Evolutionary conservation across 1,140 invertebrate species (phyloP), one percentile per base, ranked within the genome.

Genomic region (Philotrypesis tridentata): DNA sequence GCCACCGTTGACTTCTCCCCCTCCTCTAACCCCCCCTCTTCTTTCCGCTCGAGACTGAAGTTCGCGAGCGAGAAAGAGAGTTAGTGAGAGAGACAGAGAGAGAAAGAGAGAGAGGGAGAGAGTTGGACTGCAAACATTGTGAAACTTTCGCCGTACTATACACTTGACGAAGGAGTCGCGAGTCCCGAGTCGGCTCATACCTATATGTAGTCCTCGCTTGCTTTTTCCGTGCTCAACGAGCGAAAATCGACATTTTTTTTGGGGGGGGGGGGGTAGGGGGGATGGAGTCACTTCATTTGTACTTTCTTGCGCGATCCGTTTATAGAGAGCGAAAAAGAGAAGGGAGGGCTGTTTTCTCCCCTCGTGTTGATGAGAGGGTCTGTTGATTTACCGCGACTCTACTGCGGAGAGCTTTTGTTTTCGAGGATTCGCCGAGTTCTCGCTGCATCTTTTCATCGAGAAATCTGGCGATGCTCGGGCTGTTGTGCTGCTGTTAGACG

Each of bases 61-160:
- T 76, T 75, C 63, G 73, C 37, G 61, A 25, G 61, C 27, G 9
- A 27, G n/a, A n/a, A n/a, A n/a, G n/a, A n/a, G n/a, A n/a, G n/a
- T n/a, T n/a, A n/a, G n/a, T n/a, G n/a, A n/a, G n/a, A n/a, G n/a
- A n/a, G n/a, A n/a, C n/a, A n/a, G n/a, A n/a, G n/a, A n/a, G n/a
- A n/a, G n/a, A n/a, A n/a, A n/a, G n/a, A n/a, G n/a, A n/a, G n/a
- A n/a, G n/a, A n/a, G n/a, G n/a, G n/a, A n/a, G 48, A 55, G 48
- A 55, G 48, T 55, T 55, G 21, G 43, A 48, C 7, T 8, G 79
- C 23, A 60, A 29, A 31, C 25, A 25, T 27, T 67, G 43, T 33
- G 31, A 31, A 79, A 73, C 79, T 65, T 80, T 60, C 60, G 70
- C 27, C 78, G 33, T 68, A 63, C 78, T 79, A 55, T 63, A 63